A percentile compares a stretch with the other conserved stretches of the same genome.
Conservation (phyloP, 1,140 invertebrate species). For the Agraylea sexmaculata region DNA sequence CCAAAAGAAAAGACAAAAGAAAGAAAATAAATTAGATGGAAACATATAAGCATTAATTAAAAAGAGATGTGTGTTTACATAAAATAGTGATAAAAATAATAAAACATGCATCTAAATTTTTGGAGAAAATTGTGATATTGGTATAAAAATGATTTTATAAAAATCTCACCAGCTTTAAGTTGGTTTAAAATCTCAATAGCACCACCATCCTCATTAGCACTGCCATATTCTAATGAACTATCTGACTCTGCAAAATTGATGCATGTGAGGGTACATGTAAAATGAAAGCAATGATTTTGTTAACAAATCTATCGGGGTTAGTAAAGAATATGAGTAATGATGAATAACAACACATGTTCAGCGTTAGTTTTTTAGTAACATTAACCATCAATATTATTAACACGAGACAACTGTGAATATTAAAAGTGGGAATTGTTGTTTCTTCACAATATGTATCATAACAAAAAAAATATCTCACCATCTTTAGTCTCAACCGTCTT, state of each 20-base stretch:
- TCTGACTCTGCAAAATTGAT: slow-evolving; percentile 23
- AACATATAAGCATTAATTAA: slow-evolving; percentile 2
- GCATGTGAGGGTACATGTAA: slow-evolving; percentile 1
- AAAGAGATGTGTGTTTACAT: neutral
- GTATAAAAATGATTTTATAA: too few relatives aligned
- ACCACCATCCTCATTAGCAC: slow-evolving; percentile 21
- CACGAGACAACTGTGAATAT: too few relatives aligned
- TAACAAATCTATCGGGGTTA: neutral
- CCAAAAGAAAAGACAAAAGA: neutral
- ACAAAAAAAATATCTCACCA: too few relatives aligned
- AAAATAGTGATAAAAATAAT: slow-evolving; percentile 9
- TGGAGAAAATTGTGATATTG: too few relatives aligned
- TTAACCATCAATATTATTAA: too few relatives aligned
- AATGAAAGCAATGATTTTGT: neutral
- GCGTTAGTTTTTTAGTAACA: too few relatives aligned
- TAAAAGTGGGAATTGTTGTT: too few relatives aligned
- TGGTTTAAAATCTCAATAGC: slow-evolving; percentile 17
- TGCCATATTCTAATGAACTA: slow-evolving; percentile 22
- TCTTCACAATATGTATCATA: too few relatives aligned
- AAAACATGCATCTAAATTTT: too few relatives aligned
- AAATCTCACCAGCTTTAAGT: slow-evolving; percentile 20
- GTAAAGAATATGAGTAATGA: too few relatives aligned
- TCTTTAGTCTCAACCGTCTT: too few relatives aligned
- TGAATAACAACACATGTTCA: too few relatives aligned
- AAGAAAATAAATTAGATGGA: slow-evolving; percentile 1